Evolutionary conservation across 1,140 invertebrate genomes (phyloP), one percentile per base, ranked within the genome.

Genomic region (Apocrypta bakeri): DNA sequence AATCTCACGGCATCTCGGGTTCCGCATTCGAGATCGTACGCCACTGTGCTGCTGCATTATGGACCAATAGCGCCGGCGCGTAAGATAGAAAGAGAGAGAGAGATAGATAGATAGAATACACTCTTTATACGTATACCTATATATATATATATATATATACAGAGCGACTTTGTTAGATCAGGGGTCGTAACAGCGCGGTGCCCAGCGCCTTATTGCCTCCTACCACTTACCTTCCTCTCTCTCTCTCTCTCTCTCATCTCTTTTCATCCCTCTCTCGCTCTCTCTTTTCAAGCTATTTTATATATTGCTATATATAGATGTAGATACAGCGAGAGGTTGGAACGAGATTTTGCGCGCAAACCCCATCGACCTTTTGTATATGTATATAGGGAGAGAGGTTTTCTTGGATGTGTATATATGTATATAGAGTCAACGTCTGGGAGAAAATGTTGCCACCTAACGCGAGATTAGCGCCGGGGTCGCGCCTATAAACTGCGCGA

Each of bases 131-230:
- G n/a, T n/a, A n/a, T n/a, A n/a, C n/a, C n/a, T n/a, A n/a, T n/a
- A n/a, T n/a, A n/a, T n/a, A n/a, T 9, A 9, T 9, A 9, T 9
- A 37, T 24, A 8, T 66, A 66, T 29, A 66, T 29, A 29, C 8
- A 29, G n/a, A 66, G 63, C 24, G 72, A 81, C 66, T 86, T 86
- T 73, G 87, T 85, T 82, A 90, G 89, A 91, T 91, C 88, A 91
- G 87, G 87, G 89, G 85, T 91, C 89, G 89, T 90, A 90, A 90
- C 89, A 86, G 88, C 88, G 90, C 87, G 89, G 90, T 90, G 85
- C 88, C 87, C 87, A 87, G 83, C 87, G 84, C 90, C 87, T 90
- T 90, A 90, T 90, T 88, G 87, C 88, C 85, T 88, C 87, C 87
- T 86, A 84, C 85, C 84, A 81, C 83, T 9, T 83, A 76, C 81